Base-by-base conservation (phyloP, 2,888 invertebrate genomes). In the Chrysina gloriosa region DNA sequence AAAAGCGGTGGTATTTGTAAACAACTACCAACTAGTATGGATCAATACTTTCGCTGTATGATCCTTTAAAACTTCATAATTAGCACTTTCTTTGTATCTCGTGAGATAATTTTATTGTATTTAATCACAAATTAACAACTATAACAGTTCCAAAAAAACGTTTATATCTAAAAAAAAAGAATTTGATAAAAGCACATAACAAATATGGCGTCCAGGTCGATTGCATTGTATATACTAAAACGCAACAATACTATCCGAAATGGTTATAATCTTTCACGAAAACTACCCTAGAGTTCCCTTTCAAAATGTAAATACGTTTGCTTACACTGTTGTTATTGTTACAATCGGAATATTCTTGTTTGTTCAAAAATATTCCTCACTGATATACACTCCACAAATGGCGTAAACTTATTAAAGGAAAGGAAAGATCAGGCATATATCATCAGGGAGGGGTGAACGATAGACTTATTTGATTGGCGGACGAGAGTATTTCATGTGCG, bases 151-250 rank as follows among this genome's bases (percentile, higher is more conserved):
- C n/a, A n/a, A n/a, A n/a, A n/a, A n/a, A n/a, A n/a, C n/a, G n/a
- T n/a, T 19, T 42, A 27, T n/a, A 27, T n/a, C 7, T 61, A 25
- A 19, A 27, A 16, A 3, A 61, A 36, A 58, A 19, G 27, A 11
- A 11, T 14, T 21, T 16, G 14, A 61, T 61, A 25, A 42, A 42
- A 25, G 39, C 58, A 61, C 42, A 50, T 27, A 61, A 61, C 64
- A 64, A 64, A 64, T 64, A 64, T 64, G 64, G 64, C 64, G 64
- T 31, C 36, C 21, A n/a, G n/a, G n/a, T n/a, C n/a, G n/a, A n/a
- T n/a, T n/a, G n/a, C n/a, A n/a, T n/a, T n/a, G n/a, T n/a, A n/a
- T n/a, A n/a, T n/a, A n/a, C n/a, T n/a, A n/a, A n/a, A n/a, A n/a
- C n/a, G n/a, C n/a, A n/a, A n/a, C n/a, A n/a, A n/a, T n/a, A n/a